A percentile compares a stretch with the other conserved stretches of the same genome.
Evolutionary conservation across 2,888 invertebrate species (phyloP).

Genomic region (Cancer borealis): DNA sequence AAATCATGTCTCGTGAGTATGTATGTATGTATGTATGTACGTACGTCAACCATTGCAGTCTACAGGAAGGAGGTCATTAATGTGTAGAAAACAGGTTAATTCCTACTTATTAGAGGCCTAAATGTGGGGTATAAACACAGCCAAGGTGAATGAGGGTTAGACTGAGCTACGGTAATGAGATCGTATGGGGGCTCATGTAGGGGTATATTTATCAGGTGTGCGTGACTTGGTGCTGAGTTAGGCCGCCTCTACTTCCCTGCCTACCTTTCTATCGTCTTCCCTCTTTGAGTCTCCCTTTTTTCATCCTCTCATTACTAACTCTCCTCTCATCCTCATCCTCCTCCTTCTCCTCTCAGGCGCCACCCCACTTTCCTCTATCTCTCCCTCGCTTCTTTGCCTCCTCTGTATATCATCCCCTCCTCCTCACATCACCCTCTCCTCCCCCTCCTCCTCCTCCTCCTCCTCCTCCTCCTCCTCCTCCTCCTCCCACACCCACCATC

Average conservation of each 20-base stretch:
- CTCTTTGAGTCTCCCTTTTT: neutral
- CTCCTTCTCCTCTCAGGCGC: neutral
- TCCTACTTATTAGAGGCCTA: conserved; percentile 35
- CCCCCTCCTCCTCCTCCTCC: neutral
- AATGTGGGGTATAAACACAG: conserved; percentile 30
- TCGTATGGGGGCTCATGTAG: neutral
- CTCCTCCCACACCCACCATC: conserved; percentile 36
- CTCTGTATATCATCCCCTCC: neutral
- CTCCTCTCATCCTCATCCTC: neutral
- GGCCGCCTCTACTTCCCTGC: neutral
- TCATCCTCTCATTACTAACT: neutral
- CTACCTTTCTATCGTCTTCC: neutral
- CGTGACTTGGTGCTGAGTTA: conserved; percentile 3
- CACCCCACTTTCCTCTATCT: neutral
- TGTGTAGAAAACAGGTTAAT: conserved; percentile 43
- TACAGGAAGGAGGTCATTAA: conserved; percentile 35
- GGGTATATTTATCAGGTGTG: conserved; percentile 39
- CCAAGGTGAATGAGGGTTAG: conserved; percentile 9
- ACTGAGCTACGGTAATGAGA: conserved; percentile 25
- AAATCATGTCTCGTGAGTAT: conserved; percentile 7
- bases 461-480: neutral
- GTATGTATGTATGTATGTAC: neutral
- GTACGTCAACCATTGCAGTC: conserved; percentile 39
- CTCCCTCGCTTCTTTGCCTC: neutral
- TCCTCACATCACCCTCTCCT: neutral